Evolutionary conservation across 2,797 vertebrate species (phyloP).

Genomic region (Spinibarbus caldwelli): DNA sequence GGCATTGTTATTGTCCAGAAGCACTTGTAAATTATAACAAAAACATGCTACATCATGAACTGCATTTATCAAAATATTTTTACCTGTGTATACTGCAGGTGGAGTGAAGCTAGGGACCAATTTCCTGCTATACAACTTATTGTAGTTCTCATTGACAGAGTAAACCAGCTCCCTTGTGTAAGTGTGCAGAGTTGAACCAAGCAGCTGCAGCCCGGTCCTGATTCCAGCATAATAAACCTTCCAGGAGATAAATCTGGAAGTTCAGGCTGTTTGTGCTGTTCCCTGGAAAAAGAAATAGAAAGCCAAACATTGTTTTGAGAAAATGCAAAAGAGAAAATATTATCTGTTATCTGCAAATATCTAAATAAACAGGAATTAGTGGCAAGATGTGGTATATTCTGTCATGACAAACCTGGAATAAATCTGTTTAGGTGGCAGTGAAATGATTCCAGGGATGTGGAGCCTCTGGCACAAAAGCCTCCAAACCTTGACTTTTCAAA

Average conservation of each 20-base stretch:
- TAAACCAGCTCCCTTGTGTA: constrained; percentile 43
- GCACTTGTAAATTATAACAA: background rate
- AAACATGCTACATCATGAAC: too few relatives aligned
- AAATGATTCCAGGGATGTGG: constrained; percentile 41
- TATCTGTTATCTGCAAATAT: background rate
- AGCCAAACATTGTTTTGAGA: background rate
- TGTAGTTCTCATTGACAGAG: constrained; percentile 16
- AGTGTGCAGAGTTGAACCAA: background rate
- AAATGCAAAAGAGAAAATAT: background rate
- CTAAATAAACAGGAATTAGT: background rate
- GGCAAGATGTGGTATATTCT: background rate
- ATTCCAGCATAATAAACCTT: too few relatives aligned
- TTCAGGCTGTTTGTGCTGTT: constrained; percentile 9
- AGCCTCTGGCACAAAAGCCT: constrained; percentile 56
- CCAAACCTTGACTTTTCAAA: too few relatives aligned
- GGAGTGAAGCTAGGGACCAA: constrained; percentile 25
- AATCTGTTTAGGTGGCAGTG: background rate
- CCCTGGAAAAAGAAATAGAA: too few relatives aligned
- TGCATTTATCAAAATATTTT: background rate
- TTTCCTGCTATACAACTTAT: constrained; percentile 45
- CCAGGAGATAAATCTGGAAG: too few relatives aligned
- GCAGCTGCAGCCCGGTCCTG: too few relatives aligned
- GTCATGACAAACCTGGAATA: constrained; percentile 21
- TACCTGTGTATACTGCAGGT: constrained; percentile 43
- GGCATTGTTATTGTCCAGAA: background rate